Evolutionary conservation across 2,113 vertebrate species (phyloP).

Genomic region (Limanda limanda): DNA sequence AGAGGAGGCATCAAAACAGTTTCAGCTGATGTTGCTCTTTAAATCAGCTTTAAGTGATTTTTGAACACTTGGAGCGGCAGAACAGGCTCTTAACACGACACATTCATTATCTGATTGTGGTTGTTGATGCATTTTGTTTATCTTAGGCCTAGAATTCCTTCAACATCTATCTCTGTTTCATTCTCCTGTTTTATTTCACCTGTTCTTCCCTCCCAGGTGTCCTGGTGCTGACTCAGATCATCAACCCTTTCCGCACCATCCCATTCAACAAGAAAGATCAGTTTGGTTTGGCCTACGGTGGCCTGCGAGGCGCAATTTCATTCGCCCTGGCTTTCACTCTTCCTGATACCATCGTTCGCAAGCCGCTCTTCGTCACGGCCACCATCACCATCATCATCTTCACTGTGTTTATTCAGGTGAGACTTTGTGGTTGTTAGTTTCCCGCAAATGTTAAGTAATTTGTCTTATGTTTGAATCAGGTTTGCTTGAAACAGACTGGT

Average conservation of each 20-base stretch:
- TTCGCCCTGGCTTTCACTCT: slow-evolving; percentile 96
- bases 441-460: background rate
- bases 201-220: slow-evolving; percentile 82
- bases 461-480: too few species aligned
- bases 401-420: slow-evolving; percentile 95
- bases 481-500: too few species aligned
- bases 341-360: slow-evolving; percentile 88
- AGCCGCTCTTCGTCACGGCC: slow-evolving; percentile 92
- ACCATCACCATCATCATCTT: slow-evolving; percentile 95
- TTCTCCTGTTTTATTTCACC: background rate
- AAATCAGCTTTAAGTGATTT: too few species aligned
- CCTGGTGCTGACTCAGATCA: slow-evolving; percentile 93
- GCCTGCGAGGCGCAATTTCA: slow-evolving; percentile 94
- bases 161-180: too few species aligned
- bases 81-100: too few species aligned
- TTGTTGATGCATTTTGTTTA: too few species aligned
- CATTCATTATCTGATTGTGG: too few species aligned
- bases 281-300: slow-evolving; percentile 95
- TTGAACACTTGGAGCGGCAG: too few species aligned
- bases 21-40: too few species aligned
- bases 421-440: background rate
- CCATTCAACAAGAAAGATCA: slow-evolving; percentile 95
- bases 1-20: too few species aligned
- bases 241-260: slow-evolving; percentile 96
- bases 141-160: too few species aligned